phyloP scores from a whole-genome alignment of 2,113 vertebrate genomes.

The Bujurquina vittata region DNA sequence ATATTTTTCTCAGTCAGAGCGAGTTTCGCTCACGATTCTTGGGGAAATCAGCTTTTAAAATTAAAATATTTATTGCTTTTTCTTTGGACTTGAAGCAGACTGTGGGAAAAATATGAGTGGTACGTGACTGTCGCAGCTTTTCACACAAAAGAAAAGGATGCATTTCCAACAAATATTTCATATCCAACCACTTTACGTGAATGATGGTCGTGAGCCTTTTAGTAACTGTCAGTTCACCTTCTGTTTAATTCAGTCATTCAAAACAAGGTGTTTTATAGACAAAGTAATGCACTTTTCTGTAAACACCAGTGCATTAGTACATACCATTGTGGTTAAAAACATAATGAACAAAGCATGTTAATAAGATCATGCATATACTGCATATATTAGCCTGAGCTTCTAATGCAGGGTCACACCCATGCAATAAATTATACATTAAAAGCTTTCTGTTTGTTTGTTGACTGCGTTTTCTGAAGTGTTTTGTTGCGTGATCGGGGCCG shows the following conservation, averaged over 20 bases:
- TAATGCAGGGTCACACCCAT: not conserved
- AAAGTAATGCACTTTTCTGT: not conserved
- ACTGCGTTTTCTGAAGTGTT: not conserved
- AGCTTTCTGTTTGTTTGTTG: not conserved
- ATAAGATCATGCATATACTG: not conserved
- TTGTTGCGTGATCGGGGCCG: not conserved
- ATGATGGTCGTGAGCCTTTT: not conserved
- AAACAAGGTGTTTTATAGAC: not conserved
- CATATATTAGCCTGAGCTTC: not conserved
- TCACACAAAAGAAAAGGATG: not conserved
- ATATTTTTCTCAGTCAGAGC: not conserved
- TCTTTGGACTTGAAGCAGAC: conserved; percentile 13
- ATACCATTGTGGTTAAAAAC: not conserved
- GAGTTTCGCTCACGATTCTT: not conserved
- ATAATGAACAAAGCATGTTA: not conserved
- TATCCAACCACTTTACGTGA: not conserved
- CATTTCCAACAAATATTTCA: not conserved
- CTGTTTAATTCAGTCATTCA: not conserved
- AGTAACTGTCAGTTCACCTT: not conserved
- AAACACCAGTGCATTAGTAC: not conserved
- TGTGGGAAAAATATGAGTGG: not conserved
- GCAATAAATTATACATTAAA: not conserved
- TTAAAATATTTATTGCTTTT: conserved; percentile 20
- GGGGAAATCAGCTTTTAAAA: not conserved
- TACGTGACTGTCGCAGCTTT: not conserved